phyloP scores from a whole-genome alignment of 2,888 invertebrate genomes.

The Metopia argyrocephala region DNA sequence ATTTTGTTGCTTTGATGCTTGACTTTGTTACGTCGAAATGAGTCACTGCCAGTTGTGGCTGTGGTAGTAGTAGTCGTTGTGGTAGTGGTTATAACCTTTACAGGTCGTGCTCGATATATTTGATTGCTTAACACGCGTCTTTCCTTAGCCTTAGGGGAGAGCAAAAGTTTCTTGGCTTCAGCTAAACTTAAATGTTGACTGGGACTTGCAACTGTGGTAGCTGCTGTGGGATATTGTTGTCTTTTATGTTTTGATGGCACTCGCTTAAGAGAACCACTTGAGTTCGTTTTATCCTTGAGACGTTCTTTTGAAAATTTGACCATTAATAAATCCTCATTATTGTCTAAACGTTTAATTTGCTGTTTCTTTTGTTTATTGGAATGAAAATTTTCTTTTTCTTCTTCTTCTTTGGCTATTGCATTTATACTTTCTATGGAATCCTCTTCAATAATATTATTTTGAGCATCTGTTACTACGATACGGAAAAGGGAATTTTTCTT shows the following conservation, averaged over 20 bases:
- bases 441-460: slow-evolving; percentile 77
- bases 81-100: slow-evolving; percentile 72
- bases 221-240: slow-evolving; percentile 69
- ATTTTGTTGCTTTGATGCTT: slow-evolving; percentile 77
- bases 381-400: slow-evolving; percentile 47
- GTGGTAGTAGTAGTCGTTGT: slow-evolving; percentile 37
- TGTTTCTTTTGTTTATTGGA: background rate
- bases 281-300: slow-evolving; percentile 33
- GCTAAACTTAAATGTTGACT: slow-evolving; percentile 28
- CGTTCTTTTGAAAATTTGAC: slow-evolving; percentile 54
- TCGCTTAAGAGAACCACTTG: slow-evolving; percentile 63
- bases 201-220: slow-evolving; percentile 69
- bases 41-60: slow-evolving; percentile 65
- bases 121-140: slow-evolving; percentile 72
- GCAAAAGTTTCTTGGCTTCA: slow-evolving; percentile 77
- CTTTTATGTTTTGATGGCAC: slow-evolving; percentile 68
- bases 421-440: slow-evolving; percentile 72
- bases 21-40: slow-evolving; percentile 71
- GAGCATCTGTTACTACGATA: slow-evolving; percentile 77
- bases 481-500: slow-evolving; percentile 68
- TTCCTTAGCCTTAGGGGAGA: slow-evolving; percentile 69
- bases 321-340: slow-evolving; percentile 46
- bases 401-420: slow-evolving; percentile 1
- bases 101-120: slow-evolving; percentile 75
- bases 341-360: background rate